These are phyloP conservation scores for Pavo muticus DNA, from an alignment of 2,113 vertebrate species.

Conservation along the genomic window DNA sequence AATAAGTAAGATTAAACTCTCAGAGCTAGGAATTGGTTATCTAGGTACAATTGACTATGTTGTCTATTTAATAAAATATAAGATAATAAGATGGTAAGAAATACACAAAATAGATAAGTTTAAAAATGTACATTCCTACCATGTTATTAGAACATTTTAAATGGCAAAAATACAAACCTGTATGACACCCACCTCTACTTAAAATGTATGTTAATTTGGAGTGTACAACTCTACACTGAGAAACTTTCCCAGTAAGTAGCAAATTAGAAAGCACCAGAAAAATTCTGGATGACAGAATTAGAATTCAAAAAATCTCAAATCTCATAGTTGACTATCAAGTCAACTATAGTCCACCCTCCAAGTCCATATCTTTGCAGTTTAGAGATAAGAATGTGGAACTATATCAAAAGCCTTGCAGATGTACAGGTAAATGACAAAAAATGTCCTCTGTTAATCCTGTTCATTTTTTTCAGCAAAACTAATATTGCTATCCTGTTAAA, in stretches of 20 bases:
- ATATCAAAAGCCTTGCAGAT: neutral
- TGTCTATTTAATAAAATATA: neutral
- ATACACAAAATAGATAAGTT: neutral
- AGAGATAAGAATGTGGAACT: neutral
- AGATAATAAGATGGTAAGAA: neutral
- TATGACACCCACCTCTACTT: neutral
- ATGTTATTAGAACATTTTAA: neutral
- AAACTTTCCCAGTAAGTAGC: neutral
- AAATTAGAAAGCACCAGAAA: neutral
- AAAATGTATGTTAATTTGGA: neutral
- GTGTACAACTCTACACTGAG: neutral
- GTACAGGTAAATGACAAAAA: neutral
- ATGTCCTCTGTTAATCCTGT: neutral
- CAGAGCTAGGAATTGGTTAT: neutral
- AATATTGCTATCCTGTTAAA: conserved; percentile 2
- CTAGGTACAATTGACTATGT: neutral
- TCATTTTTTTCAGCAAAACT: conserved; percentile 15
- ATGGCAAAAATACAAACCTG: neutral
- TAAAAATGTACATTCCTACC: neutral
- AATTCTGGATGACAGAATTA: neutral
- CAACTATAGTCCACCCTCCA: neutral
- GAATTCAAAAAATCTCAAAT: neutral
- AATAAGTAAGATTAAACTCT: neutral
- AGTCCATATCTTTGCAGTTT: neutral
- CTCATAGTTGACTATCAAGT: neutral